Percentiles rank a stretch among this genome's conserved stretches.
These are phyloP conservation scores for Tetraodon nigroviridis DNA, from an alignment of 2,113 vertebrate species.

Conservation along the genomic window DNA sequence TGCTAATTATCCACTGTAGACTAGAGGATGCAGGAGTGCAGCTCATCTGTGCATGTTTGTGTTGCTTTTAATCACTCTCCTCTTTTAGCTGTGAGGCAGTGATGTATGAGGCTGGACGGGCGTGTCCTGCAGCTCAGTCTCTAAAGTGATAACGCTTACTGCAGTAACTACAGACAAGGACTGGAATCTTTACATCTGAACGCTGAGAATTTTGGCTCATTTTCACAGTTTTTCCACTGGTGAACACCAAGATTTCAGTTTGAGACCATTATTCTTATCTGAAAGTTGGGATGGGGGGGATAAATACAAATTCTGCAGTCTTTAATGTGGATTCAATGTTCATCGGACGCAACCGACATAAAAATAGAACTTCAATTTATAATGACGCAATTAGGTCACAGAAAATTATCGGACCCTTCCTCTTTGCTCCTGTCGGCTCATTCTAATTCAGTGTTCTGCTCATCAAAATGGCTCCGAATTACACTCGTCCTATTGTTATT, in stretches of 20 bases:
- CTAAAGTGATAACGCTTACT: slow-evolving; percentile 28
- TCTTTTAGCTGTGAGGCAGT: slow-evolving; percentile 6
- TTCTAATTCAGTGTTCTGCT: slow-evolving; percentile 44
- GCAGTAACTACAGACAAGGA: slow-evolving; percentile 49
- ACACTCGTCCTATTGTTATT: slow-evolving; percentile 51
- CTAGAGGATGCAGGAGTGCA: slow-evolving; percentile 47
- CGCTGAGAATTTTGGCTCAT: no score
- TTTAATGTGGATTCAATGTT: slow-evolving; percentile 4
- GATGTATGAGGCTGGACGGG: slow-evolving; percentile 7
- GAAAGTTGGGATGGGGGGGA: background rate
- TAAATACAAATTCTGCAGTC: background rate
- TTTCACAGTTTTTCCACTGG: slow-evolving; percentile 5
- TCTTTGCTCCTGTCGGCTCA: slow-evolving; percentile 30
- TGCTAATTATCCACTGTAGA: slow-evolving; percentile 84
- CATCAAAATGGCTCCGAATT: slow-evolving; percentile 51
- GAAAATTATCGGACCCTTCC: slow-evolving; percentile 45
- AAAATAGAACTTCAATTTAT: slow-evolving; percentile 40
- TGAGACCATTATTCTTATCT: background rate
- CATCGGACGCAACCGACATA: slow-evolving; percentile 22
- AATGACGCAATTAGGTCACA: slow-evolving; percentile 51
- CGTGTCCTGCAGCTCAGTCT: slow-evolving; percentile 18
- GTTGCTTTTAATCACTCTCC: slow-evolving; percentile 38
- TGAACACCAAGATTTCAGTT: slow-evolving; percentile 14
- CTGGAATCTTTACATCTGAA: slow-evolving; percentile 3
- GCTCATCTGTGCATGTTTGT: slow-evolving; percentile 12